Conservation (phyloP, 1,140 invertebrate genomes). For the Venturia canescens region DNA sequence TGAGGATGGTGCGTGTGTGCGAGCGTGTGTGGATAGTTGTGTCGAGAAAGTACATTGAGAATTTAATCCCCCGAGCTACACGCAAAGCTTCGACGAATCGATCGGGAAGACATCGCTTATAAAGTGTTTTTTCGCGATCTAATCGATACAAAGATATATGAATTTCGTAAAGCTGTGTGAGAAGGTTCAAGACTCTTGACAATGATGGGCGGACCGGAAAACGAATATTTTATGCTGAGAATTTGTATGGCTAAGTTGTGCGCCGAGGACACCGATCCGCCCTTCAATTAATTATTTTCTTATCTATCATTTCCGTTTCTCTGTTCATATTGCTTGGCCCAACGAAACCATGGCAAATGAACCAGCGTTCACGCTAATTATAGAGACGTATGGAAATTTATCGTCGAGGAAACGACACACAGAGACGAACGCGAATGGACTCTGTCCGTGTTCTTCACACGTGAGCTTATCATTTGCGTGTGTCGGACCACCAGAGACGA, state of each 20-base stretch:
- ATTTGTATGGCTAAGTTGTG: too few relatives aligned
- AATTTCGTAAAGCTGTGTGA: too few relatives aligned
- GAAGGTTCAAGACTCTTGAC: too few relatives aligned
- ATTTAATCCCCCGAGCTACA: slow-evolving; percentile 32
- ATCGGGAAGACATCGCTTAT: not conserved
- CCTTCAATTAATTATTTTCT: not conserved
- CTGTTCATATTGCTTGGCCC: not conserved
- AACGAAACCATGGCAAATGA: slow-evolving; percentile 5
- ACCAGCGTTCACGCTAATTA: slow-evolving; percentile 14
- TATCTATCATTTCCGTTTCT: slow-evolving; percentile 20
- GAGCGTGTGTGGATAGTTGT: not conserved
- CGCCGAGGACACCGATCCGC: too few relatives aligned
- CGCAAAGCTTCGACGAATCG: slow-evolving; percentile 27
- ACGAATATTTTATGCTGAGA: too few relatives aligned
- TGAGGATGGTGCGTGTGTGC: not conserved
- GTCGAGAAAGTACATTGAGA: not conserved
- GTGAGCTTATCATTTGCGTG: not conserved
- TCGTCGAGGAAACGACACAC: not conserved
- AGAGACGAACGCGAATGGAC: not conserved
- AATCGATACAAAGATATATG: not conserved
- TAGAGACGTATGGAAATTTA: slow-evolving; percentile 23
- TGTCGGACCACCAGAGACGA: slow-evolving; percentile 3
- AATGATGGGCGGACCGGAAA: too few relatives aligned
- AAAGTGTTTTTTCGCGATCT: not conserved
- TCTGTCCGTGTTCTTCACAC: not conserved